phyloP scores from a whole-genome alignment of 2,113 vertebrate species.

The Lonchura striata region DNA sequence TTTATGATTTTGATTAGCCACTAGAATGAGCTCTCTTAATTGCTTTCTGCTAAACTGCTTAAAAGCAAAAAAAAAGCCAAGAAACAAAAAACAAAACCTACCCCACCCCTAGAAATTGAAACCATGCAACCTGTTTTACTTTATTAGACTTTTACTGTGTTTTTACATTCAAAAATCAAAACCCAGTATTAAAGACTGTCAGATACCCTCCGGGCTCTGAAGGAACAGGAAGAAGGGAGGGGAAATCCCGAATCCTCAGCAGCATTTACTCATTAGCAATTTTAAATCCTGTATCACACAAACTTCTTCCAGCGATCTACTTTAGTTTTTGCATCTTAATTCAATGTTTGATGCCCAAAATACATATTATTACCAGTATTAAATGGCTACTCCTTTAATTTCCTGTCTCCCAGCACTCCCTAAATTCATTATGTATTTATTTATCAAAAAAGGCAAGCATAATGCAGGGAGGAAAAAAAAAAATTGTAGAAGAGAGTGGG shows the following conservation, averaged over 20 bases:
- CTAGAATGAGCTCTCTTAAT: constrained; percentile 42
- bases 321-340: not conserved
- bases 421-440: not conserved
- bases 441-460: not conserved
- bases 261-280: not conserved
- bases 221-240: not conserved
- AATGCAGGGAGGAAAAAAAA: not conserved
- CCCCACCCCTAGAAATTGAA: not conserved
- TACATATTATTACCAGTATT: not conserved
- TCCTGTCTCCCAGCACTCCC: not conserved
- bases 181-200: not conserved
- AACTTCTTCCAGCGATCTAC: not conserved
- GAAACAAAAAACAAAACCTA: not conserved
- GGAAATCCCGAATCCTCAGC: not conserved
- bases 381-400: not conserved
- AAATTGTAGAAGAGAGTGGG: not conserved
- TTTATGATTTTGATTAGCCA: constrained; percentile 57
- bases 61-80: not conserved
- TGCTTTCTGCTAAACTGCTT: constrained; percentile 49
- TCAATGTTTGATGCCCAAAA: not conserved
- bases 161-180: not conserved
- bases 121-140: not conserved
- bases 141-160: not conserved
- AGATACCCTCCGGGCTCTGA: not conserved
- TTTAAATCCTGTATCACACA: not conserved